Evolutionary conservation across 2,888 invertebrate species (phyloP), one percentile per base, ranked within the genome.

Genomic region (Trichogramma evanescens): DNA sequence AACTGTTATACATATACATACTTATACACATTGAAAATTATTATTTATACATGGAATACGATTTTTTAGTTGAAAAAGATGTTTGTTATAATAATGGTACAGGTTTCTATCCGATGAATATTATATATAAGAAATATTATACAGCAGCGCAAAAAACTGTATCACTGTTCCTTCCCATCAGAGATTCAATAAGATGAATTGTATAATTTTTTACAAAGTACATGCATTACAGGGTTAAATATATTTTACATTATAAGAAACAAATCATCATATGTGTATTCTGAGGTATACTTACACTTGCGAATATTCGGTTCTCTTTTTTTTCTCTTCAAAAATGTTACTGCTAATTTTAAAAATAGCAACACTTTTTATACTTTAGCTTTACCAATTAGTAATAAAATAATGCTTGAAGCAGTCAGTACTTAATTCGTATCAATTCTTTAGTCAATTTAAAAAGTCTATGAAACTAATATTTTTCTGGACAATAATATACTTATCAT

Each of bases 121-220:
- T 50, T 56, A 60, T 62, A 26, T 26, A 26, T 26, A 26, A 26
- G 26, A 26, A 26, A 26, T 26, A 26, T 26, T 26, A 26, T 26
- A 26, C 26, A 54, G 38, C 60, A 60, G 62, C 53, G 54, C 55
- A 43, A 50, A 4, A 26, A 52, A 63, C 39, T 45, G 50, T 52
- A 55, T 59, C 59, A 53, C 60, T 61, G 61, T 61, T 63, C 61
- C 63, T 61, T 62, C 60, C 63, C 58, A 61, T 56, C 60, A 59
- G 52, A 62, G 59, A 65, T 61, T 59, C 58, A 59, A 63, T 60
- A 59, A 50, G 59, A 60, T 50, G 51, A 49, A 59, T 46, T 62
- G 55, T 59, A 63, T 62, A 65, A 59, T 64, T 67, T 65, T 63
- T 58, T 62, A 64, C 56, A 62, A 62, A 61, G 41, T 45, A 54